Base-by-base conservation (phyloP, 2,888 invertebrate species). In the Drosophila monieri region DNA sequence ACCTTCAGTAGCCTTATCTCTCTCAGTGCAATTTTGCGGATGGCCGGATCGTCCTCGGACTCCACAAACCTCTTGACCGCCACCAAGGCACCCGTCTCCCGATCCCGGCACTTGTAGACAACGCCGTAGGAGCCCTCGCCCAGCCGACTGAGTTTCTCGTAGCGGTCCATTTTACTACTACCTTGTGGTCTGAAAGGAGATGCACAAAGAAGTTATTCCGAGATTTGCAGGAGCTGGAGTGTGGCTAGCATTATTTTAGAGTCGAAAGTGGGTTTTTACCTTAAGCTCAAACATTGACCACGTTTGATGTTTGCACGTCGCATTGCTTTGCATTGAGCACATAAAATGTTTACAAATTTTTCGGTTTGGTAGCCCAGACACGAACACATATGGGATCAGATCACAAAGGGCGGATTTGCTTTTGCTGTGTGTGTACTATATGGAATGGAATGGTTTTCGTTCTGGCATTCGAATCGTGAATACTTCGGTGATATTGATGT, bases 11-110 rank as follows among this genome's bases (percentile, higher is more conserved):
- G 95, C 80, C 97, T 94, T 88, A 99, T 98, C 93, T 99, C 99
- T 78, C 99, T 92, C 54, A 98, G 94, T 1, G 98, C 98, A 76
- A 99, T 99, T 93, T 99, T 99, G 87, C 98, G 94, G 77, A 99
- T 98, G 48, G 98, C 94, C 8, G 98, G 98, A 92, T 99, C 99
- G 90, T 98, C 98, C 91, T 99, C 98, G 64, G 97, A 97, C 92
- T 99, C 98, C 10, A 98, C 96, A 91, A 99, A 99, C 92, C 98
- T 97, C 92, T 99, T 99, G 72, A 99, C 97, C 43, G 99, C 99
- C 43, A 99, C 98, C 65, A 98, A 93, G 89, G 97, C 97, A 15
- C 98, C 97, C 1, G 97, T 97, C 89, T 99, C 98, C 67, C 97
- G 94, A 92, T 98, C 98, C 60, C 97, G 95, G 91, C 99, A 99